Evolutionary conservation across 1,140 invertebrate genomes (phyloP).

Genomic region (Sipha flava): DNA sequence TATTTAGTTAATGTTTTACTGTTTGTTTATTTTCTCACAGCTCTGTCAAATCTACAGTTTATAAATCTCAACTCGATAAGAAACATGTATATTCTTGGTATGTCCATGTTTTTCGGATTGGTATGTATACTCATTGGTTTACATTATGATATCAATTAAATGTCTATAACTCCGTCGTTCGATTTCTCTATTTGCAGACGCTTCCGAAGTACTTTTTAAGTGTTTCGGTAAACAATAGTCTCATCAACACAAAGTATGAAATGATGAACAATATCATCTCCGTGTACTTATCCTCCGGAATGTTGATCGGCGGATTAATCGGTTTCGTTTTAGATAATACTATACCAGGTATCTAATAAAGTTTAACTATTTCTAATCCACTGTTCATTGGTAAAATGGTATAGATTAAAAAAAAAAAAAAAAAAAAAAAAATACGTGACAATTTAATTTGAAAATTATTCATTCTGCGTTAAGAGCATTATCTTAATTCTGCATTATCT

Average conservation of each 20-base stretch:
- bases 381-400: no score
- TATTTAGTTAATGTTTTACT: not conserved
- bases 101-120: slow-evolving; percentile 22
- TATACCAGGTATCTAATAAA: slow-evolving; percentile 8
- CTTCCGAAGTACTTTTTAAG: not conserved
- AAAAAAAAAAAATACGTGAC: no score
- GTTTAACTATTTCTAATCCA: no score
- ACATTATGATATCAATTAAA: no score
- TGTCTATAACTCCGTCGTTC: not conserved
- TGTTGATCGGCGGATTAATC: not conserved
- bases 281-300: not conserved
- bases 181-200: not conserved
- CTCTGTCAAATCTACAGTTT: slow-evolving; percentile 14
- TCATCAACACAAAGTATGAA: not conserved
- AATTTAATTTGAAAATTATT: no score
- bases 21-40: not conserved
- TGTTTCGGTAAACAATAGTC: not conserved
- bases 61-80: slow-evolving; percentile 21
- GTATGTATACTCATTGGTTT: not conserved
- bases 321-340: slow-evolving; percentile 22
- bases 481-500: no score
- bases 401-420: no score
- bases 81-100: slow-evolving; percentile 17
- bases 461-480: no score
- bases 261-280: not conserved